Evolutionary conservation across 1,140 invertebrate species (phyloP).

Genomic region (Linepithema humile): DNA sequence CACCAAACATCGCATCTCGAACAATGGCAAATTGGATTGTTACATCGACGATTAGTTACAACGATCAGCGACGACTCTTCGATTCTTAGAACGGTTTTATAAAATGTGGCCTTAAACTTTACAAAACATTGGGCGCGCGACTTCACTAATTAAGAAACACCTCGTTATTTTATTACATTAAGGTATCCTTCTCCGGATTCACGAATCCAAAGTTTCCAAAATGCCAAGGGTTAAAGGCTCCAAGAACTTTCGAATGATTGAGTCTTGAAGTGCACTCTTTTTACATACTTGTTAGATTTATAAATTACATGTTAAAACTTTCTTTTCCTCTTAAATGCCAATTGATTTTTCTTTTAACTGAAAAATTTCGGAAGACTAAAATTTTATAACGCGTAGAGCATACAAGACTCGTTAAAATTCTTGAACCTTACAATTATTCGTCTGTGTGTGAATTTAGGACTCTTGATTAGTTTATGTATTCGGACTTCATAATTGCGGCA

Average conservation of each 20-base stretch:
- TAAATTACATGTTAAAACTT: not conserved
- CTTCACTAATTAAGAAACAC: conserved; percentile 39
- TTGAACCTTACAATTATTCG: not conserved
- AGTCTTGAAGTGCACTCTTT: not conserved
- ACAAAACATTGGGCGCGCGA: conserved; percentile 29
- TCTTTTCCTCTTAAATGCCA: not conserved
- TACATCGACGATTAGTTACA: conserved; percentile 25
- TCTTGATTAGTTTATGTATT: not conserved
- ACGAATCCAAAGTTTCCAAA: conserved; percentile 11
- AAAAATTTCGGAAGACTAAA: not conserved
- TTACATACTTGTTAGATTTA: not conserved
- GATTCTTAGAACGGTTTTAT: conserved; percentile 43
- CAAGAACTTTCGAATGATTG: conserved; percentile 1
- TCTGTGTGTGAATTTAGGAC: not conserved
- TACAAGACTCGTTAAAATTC: not conserved
- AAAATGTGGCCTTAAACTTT: conserved; percentile 42
- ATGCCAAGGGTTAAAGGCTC: not conserved
- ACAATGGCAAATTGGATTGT: conserved; percentile 33
- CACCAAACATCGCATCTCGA: conserved; percentile 15
- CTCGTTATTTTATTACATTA: conserved; percentile 32
- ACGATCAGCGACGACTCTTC: conserved; percentile 3
- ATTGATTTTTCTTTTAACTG: not conserved
- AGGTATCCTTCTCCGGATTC: conserved; percentile 17
- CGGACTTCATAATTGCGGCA: not conserved
- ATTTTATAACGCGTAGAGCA: not conserved